A percentile compares a stretch with the other conserved stretches of the same genome.
phyloP scores from a whole-genome alignment of 2,888 invertebrate genomes.

The Strigamia transsilvanica region DNA sequence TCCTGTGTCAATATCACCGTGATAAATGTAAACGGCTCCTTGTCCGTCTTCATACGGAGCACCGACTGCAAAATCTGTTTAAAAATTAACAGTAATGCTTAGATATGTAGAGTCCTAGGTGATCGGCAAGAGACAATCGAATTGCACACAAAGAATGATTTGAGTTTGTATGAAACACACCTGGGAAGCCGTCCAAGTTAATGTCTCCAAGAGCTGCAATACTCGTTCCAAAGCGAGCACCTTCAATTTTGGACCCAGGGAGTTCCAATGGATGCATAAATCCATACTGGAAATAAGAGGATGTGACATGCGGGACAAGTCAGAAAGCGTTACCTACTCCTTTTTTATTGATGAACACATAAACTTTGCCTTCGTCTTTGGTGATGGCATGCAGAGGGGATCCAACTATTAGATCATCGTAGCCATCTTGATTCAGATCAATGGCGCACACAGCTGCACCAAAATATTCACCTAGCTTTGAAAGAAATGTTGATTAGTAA shows the following conservation, averaged over 20 bases:
- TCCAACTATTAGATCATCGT: slow-evolving; percentile 9
- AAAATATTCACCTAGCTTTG: slow-evolving; percentile 50
- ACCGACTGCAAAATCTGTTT: slow-evolving; percentile 58
- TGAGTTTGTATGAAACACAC: too few relatives aligned
- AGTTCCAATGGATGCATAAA: slow-evolving; percentile 10
- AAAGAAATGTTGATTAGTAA: background rate
- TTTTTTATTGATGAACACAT: slow-evolving; percentile 14
- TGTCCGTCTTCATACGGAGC: slow-evolving; percentile 58
- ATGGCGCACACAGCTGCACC: slow-evolving; percentile 1
- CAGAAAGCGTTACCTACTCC: background rate
- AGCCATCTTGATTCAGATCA: slow-evolving; percentile 32
- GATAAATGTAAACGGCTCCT: slow-evolving; percentile 58
- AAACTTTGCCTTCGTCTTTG: slow-evolving; percentile 43
- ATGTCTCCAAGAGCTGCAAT: slow-evolving; percentile 16
- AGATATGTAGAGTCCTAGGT: too few relatives aligned
- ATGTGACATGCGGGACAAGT: background rate
- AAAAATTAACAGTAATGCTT: background rate
- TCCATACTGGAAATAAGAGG: background rate
- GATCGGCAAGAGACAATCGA: too few relatives aligned
- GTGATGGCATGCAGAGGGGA: slow-evolving; percentile 20
- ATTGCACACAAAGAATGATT: too few relatives aligned
- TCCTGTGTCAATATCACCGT: slow-evolving; percentile 53
- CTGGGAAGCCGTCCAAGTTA: background rate
- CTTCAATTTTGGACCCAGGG: background rate
- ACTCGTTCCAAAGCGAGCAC: slow-evolving; percentile 3